Base-by-base conservation (phyloP, 2,888 invertebrate genomes). In the Chloromyia formosa region DNA sequence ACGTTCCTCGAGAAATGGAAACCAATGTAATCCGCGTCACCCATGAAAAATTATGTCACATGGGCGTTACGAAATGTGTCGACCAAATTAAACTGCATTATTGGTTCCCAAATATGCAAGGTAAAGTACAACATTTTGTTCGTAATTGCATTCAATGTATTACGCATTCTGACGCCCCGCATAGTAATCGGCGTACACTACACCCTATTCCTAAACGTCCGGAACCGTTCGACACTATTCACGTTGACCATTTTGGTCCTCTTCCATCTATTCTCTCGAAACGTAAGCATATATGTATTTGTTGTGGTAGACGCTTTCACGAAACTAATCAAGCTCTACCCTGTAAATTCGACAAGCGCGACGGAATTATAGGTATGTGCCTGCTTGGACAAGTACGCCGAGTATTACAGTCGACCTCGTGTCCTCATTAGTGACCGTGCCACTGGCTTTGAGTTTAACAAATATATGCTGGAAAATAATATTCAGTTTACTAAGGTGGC, bases 1-100 rank as follows among this genome's bases (percentile, higher is more conserved):
- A 74, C 49, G 74, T 78, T 10, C 77, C 78, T 14, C 22, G 20
- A 9, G 75, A 77, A 23, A 77, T 77, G 77, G 76, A 77, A 54
- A 54, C 49, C 1, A 76, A 77, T 42, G 20, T 78, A 12, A 74
- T 77, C 20, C 27, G 74, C n/a, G 35, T 4, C 5, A 74, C 66
- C 14, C 76, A 78, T 56, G 77, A 76, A 66, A 77, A 75, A n/a
- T 75, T 77, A 20, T 75, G 58, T 12, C 27, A 35, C 27, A 35
- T 35, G 27, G 27, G 27, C 7, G 27, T 35, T 7, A 35, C 27
- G 7, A 35, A 73, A 76, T 61, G 60, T 22, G 73, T 64, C 18
- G 42, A 77, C 53, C 76, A 77, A 54, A 23, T 76, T 3, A 58
- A 58, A 61, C 54, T 64, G 75, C 61, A 75, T 42, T 76, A 77